Evolutionary conservation across 2,797 vertebrate species (phyloP).

Genomic region (Nannoperca obscura): DNA sequence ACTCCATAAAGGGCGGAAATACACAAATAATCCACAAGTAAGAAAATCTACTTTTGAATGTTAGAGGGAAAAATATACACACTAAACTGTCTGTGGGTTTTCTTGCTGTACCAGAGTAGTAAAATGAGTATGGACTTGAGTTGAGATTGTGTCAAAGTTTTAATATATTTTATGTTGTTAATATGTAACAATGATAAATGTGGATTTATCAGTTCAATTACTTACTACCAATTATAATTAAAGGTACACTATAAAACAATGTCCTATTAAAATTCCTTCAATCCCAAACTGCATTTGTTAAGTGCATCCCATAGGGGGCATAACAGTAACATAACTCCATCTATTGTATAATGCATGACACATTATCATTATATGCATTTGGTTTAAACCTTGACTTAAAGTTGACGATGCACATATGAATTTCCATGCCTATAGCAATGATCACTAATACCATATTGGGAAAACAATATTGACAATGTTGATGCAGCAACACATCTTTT

Average conservation of each 20-base stretch:
- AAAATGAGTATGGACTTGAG: not conserved
- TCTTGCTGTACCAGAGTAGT: not conserved
- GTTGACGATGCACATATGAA: not conserved
- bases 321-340: slow-evolving; percentile 12
- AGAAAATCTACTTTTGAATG: not conserved
- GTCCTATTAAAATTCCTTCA: not conserved
- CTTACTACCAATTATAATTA: not conserved
- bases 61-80: not conserved
- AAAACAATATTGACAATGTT: not conserved
- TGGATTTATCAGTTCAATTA: not conserved
- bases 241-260: not conserved
- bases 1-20: not conserved
- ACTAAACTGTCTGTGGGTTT: not conserved
- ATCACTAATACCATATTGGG: not conserved
- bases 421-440: not conserved
- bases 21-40: too few relatives aligned
- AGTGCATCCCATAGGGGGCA: slow-evolving; percentile 24
- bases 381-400: not conserved
- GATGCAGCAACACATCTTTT: not conserved
- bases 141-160: not conserved
- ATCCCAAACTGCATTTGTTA: slow-evolving; percentile 26
- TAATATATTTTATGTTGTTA: not conserved
- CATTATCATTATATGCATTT: slow-evolving; percentile 2
- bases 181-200: not conserved
- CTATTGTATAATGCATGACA: not conserved